A percentile compares a stretch with the other conserved stretches of the same genome.
phyloP scores from a whole-genome alignment of 2,113 vertebrate species.

The Odontophorus gujanensis region DNA sequence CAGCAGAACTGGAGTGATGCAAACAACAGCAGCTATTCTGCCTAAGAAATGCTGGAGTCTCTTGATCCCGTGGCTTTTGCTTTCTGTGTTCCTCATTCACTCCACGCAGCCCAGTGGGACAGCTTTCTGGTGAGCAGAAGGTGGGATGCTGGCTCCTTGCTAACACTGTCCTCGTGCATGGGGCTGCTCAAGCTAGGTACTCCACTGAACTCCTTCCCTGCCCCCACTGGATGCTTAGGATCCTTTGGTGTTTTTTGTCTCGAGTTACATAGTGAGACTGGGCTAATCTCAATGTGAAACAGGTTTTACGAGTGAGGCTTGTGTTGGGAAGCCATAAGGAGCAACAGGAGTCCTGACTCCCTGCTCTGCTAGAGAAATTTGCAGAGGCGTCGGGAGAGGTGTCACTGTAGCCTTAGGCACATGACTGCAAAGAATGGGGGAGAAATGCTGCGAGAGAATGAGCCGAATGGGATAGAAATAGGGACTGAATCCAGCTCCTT shows the following conservation, averaged over 20 bases:
- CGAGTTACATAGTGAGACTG: background rate
- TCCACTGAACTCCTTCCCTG: background rate
- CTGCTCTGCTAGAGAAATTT: background rate
- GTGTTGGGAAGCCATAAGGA: background rate
- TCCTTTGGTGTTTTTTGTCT: background rate
- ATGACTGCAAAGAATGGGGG: background rate
- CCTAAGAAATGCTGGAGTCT: background rate
- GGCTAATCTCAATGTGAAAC: fast-evolving
- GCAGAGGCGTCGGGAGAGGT: background rate
- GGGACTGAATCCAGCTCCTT: background rate
- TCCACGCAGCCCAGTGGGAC: background rate
- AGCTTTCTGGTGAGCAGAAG: background rate
- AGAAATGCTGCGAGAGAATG: background rate
- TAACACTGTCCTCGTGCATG: background rate
- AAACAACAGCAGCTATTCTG: background rate
- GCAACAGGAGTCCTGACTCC: background rate
- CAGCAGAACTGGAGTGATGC: background rate
- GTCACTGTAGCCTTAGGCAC: background rate
- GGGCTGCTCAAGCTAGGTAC: background rate
- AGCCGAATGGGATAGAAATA: background rate
- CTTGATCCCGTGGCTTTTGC: background rate
- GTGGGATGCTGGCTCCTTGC: background rate
- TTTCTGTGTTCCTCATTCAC: background rate
- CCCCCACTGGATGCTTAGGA: background rate
- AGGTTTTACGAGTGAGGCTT: background rate